Evolutionary conservation across 2,113 vertebrate genomes (phyloP).

Genomic region (Callithrix jacchus): DNA sequence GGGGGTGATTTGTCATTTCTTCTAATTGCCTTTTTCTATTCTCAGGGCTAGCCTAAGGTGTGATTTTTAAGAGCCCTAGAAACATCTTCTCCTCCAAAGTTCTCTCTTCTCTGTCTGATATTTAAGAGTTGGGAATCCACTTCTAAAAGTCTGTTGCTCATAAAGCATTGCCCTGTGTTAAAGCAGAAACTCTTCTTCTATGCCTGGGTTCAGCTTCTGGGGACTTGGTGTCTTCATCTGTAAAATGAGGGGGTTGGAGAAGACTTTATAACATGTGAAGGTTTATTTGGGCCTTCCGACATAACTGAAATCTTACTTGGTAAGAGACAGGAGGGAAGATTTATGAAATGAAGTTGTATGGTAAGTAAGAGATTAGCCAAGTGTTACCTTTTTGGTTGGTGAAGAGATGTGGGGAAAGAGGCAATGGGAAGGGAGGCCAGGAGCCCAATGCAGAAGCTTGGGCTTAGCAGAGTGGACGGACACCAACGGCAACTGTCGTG

Average conservation of each 20-base stretch:
- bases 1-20: not conserved
- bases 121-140: not conserved
- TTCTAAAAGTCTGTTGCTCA: not conserved
- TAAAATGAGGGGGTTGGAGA: not conserved
- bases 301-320: not conserved
- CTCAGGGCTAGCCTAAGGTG: not conserved
- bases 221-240: not conserved
- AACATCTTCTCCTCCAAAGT: not conserved
- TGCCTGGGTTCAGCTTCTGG: not conserved
- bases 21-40: constrained; percentile 24
- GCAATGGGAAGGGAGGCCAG: not conserved
- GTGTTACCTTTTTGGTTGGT: not conserved
- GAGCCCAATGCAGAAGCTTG: not conserved
- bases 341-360: not conserved
- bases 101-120: not conserved
- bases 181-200: not conserved
- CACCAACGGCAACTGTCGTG: not conserved
- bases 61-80: not conserved
- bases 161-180: not conserved
- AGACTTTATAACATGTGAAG: not conserved
- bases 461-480: not conserved
- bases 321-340: not conserved
- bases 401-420: not conserved
- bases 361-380: not conserved
- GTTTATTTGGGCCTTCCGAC: not conserved